Evolutionary conservation across 1,140 invertebrate genomes (phyloP), one percentile per base, ranked within the genome.

Genomic region (Euglossa dilemma): DNA sequence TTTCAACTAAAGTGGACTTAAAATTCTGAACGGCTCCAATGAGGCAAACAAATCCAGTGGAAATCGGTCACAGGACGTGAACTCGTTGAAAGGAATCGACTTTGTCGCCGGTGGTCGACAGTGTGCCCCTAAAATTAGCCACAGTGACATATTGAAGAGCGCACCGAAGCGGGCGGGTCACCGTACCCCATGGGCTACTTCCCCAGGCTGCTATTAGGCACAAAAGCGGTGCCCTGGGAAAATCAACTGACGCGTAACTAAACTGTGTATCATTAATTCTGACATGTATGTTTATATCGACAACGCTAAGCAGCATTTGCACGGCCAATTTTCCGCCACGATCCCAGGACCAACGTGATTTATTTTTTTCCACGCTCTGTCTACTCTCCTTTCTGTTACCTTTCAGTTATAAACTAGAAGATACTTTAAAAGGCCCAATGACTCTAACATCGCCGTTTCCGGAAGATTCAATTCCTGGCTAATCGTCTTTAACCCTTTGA

Each of bases 171-270:
- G 54, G 59, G 28, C 74, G 54, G 57, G 76, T 45, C 57, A 56
- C 50, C 20, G 80, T 23, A 61, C 84, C 72, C 81, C 72, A 50
- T 61, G 25, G 67, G 61, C 75, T 12, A 45, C n/a, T 18, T 28
- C 47, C 73, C 76, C 47, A 50, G 16, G 56, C 61, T 57, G 52
- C 52, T 69, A 86, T 85, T 86, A 81, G 45, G 71, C 80, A 90
- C 79, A 84, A 86, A 91, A 90, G 86, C 75, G 43, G 52, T 76
- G 88, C 90, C 93, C 91, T 94, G 94, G 94, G 93, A 94, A 94
- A 94, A 94, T 93, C 91, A 93, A 94, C 92, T 94, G 94, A 94
- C 93, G 93, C 92, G 93, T 93, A 93, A 93, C 93, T 94, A 94
- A 94, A 93, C 91, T 89, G 91, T 92, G 89, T 94, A 93, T 94